A percentile compares a stretch with the other conserved stretches of the same genome.
phyloP scores from a whole-genome alignment of 2,888 invertebrate species.

The Eupithecia pulchellata region DNA sequence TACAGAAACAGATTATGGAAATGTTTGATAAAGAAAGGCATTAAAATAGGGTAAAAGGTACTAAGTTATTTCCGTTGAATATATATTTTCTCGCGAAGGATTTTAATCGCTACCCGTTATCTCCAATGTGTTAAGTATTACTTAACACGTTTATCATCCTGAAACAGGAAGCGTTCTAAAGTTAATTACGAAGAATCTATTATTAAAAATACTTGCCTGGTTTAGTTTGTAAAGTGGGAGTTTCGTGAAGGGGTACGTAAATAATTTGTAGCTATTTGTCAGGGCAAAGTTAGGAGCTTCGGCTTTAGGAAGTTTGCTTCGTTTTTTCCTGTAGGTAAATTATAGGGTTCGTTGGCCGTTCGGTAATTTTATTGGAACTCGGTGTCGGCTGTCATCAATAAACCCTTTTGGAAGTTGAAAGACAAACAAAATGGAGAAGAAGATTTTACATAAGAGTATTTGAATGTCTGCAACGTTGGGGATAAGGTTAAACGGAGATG shows the following conservation, averaged over 20 bases:
- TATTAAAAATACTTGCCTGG: constrained; percentile 42
- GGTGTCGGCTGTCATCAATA: not conserved
- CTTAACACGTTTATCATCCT: constrained; percentile 15
- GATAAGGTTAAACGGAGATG: too few relatives aligned
- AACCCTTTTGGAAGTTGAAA: not conserved
- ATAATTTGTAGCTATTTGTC: constrained; percentile 45
- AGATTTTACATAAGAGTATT: not conserved
- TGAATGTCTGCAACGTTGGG: too few relatives aligned
- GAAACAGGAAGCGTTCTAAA: constrained; percentile 26
- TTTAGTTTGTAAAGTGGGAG: constrained; percentile 35
- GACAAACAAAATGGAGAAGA: not conserved
- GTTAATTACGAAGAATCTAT: constrained; percentile 42
- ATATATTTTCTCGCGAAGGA: too few relatives aligned
- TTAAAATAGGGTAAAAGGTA: too few relatives aligned
- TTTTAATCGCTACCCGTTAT: not conserved
- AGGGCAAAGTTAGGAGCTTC: constrained; percentile 34
- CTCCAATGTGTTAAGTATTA: not conserved
- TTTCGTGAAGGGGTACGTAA: constrained; percentile 39
- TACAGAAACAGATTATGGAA: too few relatives aligned
- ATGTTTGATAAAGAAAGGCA: too few relatives aligned
- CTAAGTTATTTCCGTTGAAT: too few relatives aligned
- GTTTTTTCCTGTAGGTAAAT: constrained; percentile 20
- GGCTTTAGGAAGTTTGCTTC: constrained; percentile 29
- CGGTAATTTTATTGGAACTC: constrained; percentile 3
- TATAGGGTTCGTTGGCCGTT: constrained; percentile 8